Conservation (phyloP, 1,140 invertebrate species). For the Cydia pomonella region DNA sequence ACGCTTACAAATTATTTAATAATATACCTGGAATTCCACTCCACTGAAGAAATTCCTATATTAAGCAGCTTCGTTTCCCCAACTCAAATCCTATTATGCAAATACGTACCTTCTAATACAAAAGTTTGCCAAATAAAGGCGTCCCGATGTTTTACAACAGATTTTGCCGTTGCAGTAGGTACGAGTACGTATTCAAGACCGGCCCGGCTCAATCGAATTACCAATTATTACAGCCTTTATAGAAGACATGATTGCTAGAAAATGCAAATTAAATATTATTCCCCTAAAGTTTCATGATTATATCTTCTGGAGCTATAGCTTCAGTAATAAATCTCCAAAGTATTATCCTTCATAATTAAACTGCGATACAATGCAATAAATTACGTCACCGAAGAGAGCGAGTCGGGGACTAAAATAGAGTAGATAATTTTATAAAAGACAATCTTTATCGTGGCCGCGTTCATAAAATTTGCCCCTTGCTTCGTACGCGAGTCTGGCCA, state of each 20-base stretch:
- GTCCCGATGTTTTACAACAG: conserved; percentile 29
- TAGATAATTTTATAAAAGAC: conserved; percentile 21
- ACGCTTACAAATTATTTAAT: conserved; percentile 28
- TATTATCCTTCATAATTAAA: conserved; percentile 49
- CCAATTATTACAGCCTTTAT: conserved; percentile 21
- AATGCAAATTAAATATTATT: conserved; percentile 14
- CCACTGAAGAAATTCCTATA: conserved; percentile 19
- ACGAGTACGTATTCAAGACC: conserved; percentile 17
- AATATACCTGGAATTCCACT: conserved; percentile 26
- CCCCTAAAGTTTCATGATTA: conserved; percentile 17
- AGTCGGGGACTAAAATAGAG: conserved; percentile 28
- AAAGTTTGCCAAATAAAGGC: conserved; percentile 33
- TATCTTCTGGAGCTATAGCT: background rate
- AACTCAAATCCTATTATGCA: conserved; percentile 32
- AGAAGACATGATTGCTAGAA: background rate
- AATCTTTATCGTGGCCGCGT: conserved; percentile 6
- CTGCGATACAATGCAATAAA: conserved; percentile 49
- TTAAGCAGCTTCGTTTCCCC: conserved; percentile 29
- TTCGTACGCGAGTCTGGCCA: background rate
- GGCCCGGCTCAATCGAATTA: conserved; percentile 17
- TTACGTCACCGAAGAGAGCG: conserved; percentile 33
- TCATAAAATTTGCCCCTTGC: background rate
- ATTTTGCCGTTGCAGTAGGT: conserved; percentile 18
- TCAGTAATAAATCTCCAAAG: conserved; percentile 43
- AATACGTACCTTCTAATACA: conserved; percentile 32